Percentiles rank a stretch among this genome's conserved stretches.
Evolutionary conservation across 2,888 invertebrate genomes (phyloP).

Genomic region (Hyalella azteca): DNA sequence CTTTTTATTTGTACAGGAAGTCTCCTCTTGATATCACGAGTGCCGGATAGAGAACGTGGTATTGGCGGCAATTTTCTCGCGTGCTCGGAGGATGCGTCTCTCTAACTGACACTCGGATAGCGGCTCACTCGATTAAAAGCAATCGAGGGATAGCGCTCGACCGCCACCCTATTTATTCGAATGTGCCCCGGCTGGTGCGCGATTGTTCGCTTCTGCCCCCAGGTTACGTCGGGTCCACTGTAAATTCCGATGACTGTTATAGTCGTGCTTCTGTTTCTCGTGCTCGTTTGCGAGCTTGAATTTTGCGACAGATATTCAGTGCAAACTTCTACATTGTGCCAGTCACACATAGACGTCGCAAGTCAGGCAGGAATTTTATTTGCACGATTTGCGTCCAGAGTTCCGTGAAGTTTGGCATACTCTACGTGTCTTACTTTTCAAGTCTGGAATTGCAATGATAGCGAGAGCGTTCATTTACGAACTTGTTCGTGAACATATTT

Average conservation of each 20-base stretch:
- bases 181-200: background rate
- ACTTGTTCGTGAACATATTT: too few relatives aligned
- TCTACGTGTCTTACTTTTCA: too few relatives aligned
- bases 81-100: conserved; percentile 21
- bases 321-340: too few relatives aligned
- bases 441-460: too few relatives aligned
- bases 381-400: too few relatives aligned
- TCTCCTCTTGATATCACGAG: conserved; percentile 30
- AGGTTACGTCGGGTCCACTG: background rate
- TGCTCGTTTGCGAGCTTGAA: background rate
- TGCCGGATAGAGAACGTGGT: conserved; percentile 27
- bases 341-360: too few relatives aligned
- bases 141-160: conserved; percentile 23
- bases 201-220: background rate
- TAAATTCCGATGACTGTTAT: background rate
- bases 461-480: too few relatives aligned
- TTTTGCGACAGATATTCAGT: background rate
- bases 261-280: background rate
- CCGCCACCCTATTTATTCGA: conserved; percentile 31
- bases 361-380: too few relatives aligned
- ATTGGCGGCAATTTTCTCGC: conserved; percentile 28
- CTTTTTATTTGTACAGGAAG: conserved; percentile 21
- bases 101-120: conserved; percentile 32
- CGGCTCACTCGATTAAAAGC: conserved; percentile 24
- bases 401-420: too few relatives aligned